These are phyloP conservation scores for Phaonia tiefii DNA, from an alignment of 2,888 invertebrate species.

Conservation along the genomic window DNA sequence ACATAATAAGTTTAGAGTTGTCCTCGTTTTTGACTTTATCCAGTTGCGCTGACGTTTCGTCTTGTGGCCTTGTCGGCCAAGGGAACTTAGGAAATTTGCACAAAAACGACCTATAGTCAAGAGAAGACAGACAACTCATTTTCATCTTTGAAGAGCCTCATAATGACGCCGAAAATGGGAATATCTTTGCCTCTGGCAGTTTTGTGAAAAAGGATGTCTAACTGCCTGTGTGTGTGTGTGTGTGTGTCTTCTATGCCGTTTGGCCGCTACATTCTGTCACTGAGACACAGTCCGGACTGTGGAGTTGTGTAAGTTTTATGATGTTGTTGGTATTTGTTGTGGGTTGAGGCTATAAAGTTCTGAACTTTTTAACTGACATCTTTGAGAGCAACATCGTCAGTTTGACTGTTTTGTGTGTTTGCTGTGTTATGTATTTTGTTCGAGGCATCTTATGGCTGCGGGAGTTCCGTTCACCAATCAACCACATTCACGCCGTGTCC, in stretches of 20 bases:
- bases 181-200: neutral
- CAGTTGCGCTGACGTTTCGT: neutral
- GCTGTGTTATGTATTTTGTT: slow-evolving; percentile 1
- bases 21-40: neutral
- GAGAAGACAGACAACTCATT: neutral
- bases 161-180: neutral
- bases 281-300: neutral
- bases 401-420: slow-evolving; percentile 24
- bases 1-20: slow-evolving; percentile 10
- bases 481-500: neutral
- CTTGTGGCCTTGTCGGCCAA: neutral
- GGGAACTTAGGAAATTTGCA: neutral
- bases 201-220: neutral
- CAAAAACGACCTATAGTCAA: neutral
- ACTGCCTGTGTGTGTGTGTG: neutral
- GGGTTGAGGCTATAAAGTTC: slow-evolving; percentile 9
- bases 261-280: too few species aligned
- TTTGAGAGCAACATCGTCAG: slow-evolving; percentile 35
- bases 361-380: slow-evolving; percentile 53
- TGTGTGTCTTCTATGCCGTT: too few species aligned
- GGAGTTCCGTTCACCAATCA: neutral
- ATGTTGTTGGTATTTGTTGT: neutral
- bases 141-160: slow-evolving; percentile 12
- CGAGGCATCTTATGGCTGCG: slow-evolving; percentile 12
- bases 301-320: neutral